Evolutionary conservation across 2,888 invertebrate species (phyloP), one percentile per base, ranked within the genome.

Genomic region (Megaustenia siamemsis): DNA sequence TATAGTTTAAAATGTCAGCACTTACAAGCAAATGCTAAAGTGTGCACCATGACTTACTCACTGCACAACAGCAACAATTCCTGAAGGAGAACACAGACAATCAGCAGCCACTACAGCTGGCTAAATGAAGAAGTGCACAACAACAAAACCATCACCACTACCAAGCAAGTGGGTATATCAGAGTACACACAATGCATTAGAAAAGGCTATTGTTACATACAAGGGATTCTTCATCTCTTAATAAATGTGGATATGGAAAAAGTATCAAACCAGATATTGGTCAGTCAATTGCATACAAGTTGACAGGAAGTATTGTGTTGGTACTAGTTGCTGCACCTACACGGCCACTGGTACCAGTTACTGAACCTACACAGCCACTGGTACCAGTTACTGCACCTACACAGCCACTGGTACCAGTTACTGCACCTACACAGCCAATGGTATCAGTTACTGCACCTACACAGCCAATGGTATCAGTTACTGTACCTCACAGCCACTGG

Each of bases 1-100:
- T 81, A 82, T 60, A 71, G 45, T 81, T 45, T 76, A 38, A 82
- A 76, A 49, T 66, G 56, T 82, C 71, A 82, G 82, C 82, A 82
- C 82, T 82, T 82, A 66, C 56, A 82, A 66, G 32, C 32, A 43
- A 49, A 49, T 76, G 60, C 49, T 1, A 73, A 24, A 28, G 63
- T 40, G 60, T 77, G 76, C 76, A 38, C 60, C n/a, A 24, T 60
- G 76, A 38, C n/a, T 10, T 56, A 38, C 38, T 10, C 76, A 56
- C 76, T 21, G 4, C 24, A 1, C 0, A 1, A 35, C 35, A 43
- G 38, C 68, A 66, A 32, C 66, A 28, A 18, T 18, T 35, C 8
- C 56, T 24, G 24, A 15, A 21, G 10, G 24, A n/a, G 5, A 28
- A 12, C 60, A 60, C 28, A 2, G 3, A 60, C 60, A 5, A 28